Evolutionary conservation across 1,140 invertebrate species (phyloP).

Genomic region (Antheraea pernyi): DNA sequence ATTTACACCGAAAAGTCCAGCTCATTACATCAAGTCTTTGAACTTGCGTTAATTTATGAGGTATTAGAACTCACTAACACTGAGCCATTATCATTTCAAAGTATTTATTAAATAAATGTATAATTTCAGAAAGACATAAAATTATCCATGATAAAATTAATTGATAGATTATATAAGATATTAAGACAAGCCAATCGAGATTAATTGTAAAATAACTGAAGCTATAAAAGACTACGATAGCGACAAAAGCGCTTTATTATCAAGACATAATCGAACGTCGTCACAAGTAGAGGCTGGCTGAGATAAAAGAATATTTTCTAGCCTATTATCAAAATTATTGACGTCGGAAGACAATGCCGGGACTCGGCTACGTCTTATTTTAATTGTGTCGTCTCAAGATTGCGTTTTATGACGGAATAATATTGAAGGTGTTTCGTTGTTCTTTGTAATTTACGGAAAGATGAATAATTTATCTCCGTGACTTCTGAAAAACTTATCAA

Average conservation of each 20-base stretch:
- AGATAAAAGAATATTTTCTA: slow-evolving; percentile 77
- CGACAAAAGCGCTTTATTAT: slow-evolving; percentile 36
- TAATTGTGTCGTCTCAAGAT: slow-evolving; percentile 63
- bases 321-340: slow-evolving; percentile 77
- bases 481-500: neutral
- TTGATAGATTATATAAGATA: too few relatives aligned
- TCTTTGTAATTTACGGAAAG: neutral
- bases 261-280: slow-evolving; percentile 60
- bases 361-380: slow-evolving; percentile 60
- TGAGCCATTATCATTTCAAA: too few relatives aligned
- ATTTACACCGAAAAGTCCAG: too few relatives aligned
- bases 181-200: neutral
- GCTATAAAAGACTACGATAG: slow-evolving; percentile 47
- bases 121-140: too few relatives aligned
- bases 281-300: slow-evolving; percentile 54
- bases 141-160: too few relatives aligned
- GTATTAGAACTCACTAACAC: too few relatives aligned
- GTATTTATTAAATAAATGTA: too few relatives aligned
- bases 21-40: too few relatives aligned
- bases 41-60: too few relatives aligned
- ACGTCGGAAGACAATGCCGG: slow-evolving; percentile 48
- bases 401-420: slow-evolving; percentile 68
- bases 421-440: slow-evolving; percentile 46
- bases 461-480: neutral
- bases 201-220: slow-evolving; percentile 51